phyloP scores from a whole-genome alignment of 2,113 vertebrate species.

The Alouatta palliata region DNA sequence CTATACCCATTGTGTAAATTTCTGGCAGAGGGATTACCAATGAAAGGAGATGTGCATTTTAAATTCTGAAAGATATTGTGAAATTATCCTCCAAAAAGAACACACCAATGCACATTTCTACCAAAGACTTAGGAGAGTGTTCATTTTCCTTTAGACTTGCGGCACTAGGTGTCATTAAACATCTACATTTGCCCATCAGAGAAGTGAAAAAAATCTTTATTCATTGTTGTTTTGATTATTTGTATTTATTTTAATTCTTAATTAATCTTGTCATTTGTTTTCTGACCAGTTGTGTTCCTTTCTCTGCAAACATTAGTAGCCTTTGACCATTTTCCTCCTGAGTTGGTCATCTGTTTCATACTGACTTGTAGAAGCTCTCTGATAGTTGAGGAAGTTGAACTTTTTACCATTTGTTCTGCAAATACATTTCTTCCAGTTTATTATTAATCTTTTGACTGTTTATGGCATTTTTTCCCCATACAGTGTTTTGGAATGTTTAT shows the following conservation, averaged over 20 bases:
- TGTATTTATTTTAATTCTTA: not conserved
- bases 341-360: not conserved
- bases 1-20: not conserved
- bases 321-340: not conserved
- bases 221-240: not conserved
- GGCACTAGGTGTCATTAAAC: not conserved
- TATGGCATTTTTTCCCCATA: not conserved
- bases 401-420: constrained; percentile 31
- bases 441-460: not conserved
- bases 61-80: not conserved
- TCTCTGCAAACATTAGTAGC: not conserved
- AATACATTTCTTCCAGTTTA: not conserved
- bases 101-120: not conserved
- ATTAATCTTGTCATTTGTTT: not conserved
- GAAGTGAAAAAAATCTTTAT: not conserved
- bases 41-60: not conserved
- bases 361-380: not conserved
- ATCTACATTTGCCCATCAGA: not conserved
- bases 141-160: not conserved
- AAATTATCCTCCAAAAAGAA: not conserved
- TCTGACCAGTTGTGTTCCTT: not conserved
- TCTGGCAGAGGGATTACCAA: not conserved
- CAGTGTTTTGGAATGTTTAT: not conserved
- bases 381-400: not conserved
- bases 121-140: not conserved